Conservation (phyloP, 1,140 invertebrate species). For the Ephestia elutella region DNA sequence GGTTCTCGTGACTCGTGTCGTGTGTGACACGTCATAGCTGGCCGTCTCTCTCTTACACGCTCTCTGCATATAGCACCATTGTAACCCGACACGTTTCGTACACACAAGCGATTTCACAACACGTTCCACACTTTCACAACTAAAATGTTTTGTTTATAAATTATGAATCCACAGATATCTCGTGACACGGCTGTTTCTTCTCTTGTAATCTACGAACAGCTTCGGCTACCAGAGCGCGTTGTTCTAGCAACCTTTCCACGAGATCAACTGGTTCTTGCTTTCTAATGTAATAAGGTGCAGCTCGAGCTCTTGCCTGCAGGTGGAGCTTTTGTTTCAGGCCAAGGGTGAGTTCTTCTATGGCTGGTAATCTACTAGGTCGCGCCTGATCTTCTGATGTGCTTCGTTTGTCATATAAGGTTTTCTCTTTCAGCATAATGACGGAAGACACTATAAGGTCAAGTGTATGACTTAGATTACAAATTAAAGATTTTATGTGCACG, state of each 20-base stretch:
- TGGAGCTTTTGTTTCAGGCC: conserved; percentile 71
- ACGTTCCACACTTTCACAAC: conserved; percentile 72
- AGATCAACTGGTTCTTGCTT: conserved; percentile 72
- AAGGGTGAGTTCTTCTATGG: conserved; percentile 65
- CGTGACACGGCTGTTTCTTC: conserved; percentile 67
- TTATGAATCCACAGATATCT: conserved; percentile 71
- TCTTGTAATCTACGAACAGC: conserved; percentile 68
- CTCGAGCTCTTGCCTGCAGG: conserved; percentile 66
- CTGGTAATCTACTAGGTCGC: conserved; percentile 58
- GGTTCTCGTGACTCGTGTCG: conserved; percentile 70
- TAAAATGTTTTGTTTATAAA: conserved; percentile 70
- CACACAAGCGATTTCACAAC: conserved; percentile 74
- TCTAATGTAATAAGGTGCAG: conserved; percentile 70
- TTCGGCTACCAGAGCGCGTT: conserved; percentile 68
- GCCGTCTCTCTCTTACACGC: conserved; percentile 64
- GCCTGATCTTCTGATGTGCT: conserved; percentile 47
- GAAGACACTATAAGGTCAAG: conserved; percentile 13
- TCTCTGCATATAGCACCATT: conserved; percentile 74
- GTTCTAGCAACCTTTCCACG: conserved; percentile 66
- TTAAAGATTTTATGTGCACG: conserved; percentile 39
- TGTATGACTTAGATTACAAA: conserved; percentile 25
- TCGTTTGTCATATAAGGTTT: conserved; percentile 49
- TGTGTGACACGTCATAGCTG: conserved; percentile 68
- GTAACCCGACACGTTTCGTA: conserved; percentile 74
- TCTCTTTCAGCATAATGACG: conserved; percentile 69